Evolutionary conservation across 1,140 invertebrate species (phyloP), one percentile per base, ranked within the genome.

Genomic region (Spodoptera frugiperda): DNA sequence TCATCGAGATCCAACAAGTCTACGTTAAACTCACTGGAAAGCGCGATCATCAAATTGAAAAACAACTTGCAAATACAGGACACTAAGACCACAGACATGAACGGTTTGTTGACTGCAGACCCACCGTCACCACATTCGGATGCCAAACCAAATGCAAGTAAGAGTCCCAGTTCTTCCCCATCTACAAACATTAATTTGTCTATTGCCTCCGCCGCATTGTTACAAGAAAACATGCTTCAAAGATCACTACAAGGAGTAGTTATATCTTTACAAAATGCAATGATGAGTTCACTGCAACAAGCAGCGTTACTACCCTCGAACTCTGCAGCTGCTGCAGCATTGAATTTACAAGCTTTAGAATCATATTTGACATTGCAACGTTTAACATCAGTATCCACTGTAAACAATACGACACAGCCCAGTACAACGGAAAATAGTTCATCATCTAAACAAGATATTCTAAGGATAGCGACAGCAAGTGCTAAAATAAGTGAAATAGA

Each of bases 301-400:
- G 96, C 96, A 0, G 97, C 97, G 0, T 89, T 97, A 6, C 87
- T 98, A 71, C 96, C 97, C 0, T 96, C 96, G 0, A 97, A 97
- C 78, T 97, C 97, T 1, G 96, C 97, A 1, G 96, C 97, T 1
- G 97, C 97, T 1, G 96, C 97, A 5, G 97, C 97, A 0, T 92
- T 98, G 4, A 97, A 97, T 90, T 94, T 97, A 5, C 97, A 98
- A 92, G 97, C 97, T 3, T 89, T 98, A 46, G 97, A 98, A 93
- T 97, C 97, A 30, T 98, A 97, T 92, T 94, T 97, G 86, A 97
- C 97, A 12, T 92, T 97, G 46, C 97, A 98, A 91, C 95, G 97
- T 76, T 93, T 98, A 21, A 95, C 95, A 1, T 93, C 92, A 46
- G 94, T 94, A 6, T 94, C 93, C 65, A 90, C 94, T 33, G 94